Conservation (phyloP, 2,113 vertebrate genomes). For the Gymnorhina tibicen region DNA sequence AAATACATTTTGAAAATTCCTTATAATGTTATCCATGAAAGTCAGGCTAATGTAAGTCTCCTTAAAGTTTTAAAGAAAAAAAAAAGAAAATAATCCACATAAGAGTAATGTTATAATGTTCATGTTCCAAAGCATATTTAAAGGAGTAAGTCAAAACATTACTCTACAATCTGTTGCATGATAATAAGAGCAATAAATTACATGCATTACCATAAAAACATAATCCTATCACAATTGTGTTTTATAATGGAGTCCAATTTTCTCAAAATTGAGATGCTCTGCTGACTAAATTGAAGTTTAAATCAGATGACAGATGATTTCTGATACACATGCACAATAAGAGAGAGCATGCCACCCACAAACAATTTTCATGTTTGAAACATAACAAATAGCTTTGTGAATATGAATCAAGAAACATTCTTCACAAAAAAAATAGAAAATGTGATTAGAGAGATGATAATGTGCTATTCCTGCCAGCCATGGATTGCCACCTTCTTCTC, state of each 20-base stretch:
- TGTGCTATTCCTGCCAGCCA: not conserved
- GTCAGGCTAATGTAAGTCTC: not conserved
- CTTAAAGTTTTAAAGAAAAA: not conserved
- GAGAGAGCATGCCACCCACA: slow-evolving; percentile 40
- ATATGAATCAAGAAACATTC: slow-evolving; percentile 16
- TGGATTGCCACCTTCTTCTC: not conserved
- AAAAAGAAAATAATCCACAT: not conserved
- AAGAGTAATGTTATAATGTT: not conserved
- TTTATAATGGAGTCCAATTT: slow-evolving; percentile 50
- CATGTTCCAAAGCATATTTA: not conserved
- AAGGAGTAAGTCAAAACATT: slow-evolving; percentile 33
- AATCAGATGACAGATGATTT: slow-evolving; percentile 50
- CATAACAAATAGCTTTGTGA: slow-evolving; percentile 21
- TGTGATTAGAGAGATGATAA: not conserved
- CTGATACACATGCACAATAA: not conserved
- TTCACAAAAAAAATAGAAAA: not conserved
- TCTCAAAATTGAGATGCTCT: slow-evolving; percentile 40
- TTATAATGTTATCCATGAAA: not conserved
- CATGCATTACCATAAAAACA: slow-evolving; percentile 27
- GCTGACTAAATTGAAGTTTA: slow-evolving; percentile 51
- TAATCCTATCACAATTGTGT: slow-evolving; percentile 36
- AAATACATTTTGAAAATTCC: not conserved
- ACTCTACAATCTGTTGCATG: slow-evolving; percentile 1
- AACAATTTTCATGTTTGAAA: slow-evolving; percentile 37
- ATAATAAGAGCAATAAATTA: slow-evolving; percentile 38